These are phyloP conservation scores for Zygothrica quintamaculata DNA, from an alignment of 2,888 invertebrate species.

Conservation along the genomic window DNA sequence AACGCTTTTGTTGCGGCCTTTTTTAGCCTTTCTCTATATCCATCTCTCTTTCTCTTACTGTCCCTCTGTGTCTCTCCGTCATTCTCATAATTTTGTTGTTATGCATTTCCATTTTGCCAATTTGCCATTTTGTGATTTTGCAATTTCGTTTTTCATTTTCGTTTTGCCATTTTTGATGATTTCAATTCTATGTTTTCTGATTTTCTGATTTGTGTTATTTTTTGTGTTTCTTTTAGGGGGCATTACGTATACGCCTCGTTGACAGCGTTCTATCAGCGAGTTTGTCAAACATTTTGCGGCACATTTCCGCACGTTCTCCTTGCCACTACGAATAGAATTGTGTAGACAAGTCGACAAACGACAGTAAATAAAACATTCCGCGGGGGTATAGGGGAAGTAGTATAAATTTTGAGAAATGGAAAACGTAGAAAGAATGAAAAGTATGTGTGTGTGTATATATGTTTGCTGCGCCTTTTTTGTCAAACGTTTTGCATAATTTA, in stretches of 20 bases:
- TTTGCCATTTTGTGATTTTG: slow-evolving; percentile 58
- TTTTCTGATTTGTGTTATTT: slow-evolving; percentile 5
- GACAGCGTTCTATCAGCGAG: slow-evolving; percentile 25
- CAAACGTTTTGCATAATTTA: slow-evolving; percentile 71
- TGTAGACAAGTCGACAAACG: slow-evolving; percentile 4
- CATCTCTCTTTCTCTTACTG: too few species aligned
- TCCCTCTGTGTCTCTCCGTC: too few species aligned
- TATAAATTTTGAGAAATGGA: slow-evolving; percentile 10
- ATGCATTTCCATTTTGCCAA: slow-evolving; percentile 75
- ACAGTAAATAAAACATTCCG: slow-evolving; percentile 8
- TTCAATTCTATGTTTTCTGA: slow-evolving; percentile 31
- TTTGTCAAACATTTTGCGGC: slow-evolving; percentile 48
- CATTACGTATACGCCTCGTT: slow-evolving; percentile 61
- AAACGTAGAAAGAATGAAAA: too few species aligned
- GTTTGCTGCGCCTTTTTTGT: slow-evolving; percentile 38
- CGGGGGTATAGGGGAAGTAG: not conserved
- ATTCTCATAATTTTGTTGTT: slow-evolving; percentile 62
- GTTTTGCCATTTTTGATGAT: slow-evolving; percentile 29
- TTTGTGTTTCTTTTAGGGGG: not conserved
- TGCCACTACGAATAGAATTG: slow-evolving; percentile 15
- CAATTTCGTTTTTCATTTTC: slow-evolving; percentile 38
- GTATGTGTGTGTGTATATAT: too few species aligned
- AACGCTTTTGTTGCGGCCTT: slow-evolving; percentile 18
- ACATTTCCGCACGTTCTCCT: slow-evolving; percentile 37
- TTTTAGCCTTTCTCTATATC: slow-evolving; percentile 3